Base-by-base conservation (phyloP, 2,113 vertebrate genomes). In the Alouatta palliata region DNA sequence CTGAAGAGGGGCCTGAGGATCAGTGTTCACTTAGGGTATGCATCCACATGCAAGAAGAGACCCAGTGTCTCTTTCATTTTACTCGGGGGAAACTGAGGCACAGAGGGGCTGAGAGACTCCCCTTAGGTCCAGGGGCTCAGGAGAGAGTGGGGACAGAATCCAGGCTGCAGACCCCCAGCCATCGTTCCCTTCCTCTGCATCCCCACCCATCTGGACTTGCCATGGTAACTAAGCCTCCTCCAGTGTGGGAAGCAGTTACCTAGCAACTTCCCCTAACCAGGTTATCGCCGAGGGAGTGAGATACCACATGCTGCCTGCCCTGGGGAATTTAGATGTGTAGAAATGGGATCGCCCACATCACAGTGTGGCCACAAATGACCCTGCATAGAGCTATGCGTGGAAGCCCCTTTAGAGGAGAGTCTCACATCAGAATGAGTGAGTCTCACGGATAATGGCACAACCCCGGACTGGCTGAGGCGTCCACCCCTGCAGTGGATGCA, bases 231-330 rank as follows among this genome's bases (percentile, higher is more conserved):
- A 68, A 95, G 87, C 88, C 87, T 95, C 75, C 75, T 90, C 61
- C 16, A 32, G 96, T 12, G 35, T 79, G 80, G 90, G 96, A 93
- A 95, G 91, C 92, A 12, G 97, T 98, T 97, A 96, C 98, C 94
- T 98, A 97, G 98, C 97, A 98, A 97, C 97, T 83, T 71, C 83
- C 86, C 54, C 45, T 94, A 98, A 97, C 92, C 96, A 92, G 97
- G 98, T 97, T 96, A 97, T 92, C 90, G 81, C 91, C 4, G 35
- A 54, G 85, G 68, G 91, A 83, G 90, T 20, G 56, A 96, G 95
- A 81, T 17, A 14, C 80, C 70, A n/a, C 6, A 17, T 0, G 25
- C 80, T 95, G 95, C 84, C 81, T 58, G 32, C 94, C 70, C 79
- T 23, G 66, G 94, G 95, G 95, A 91, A 90, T 77, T 90, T 70